Conservation (phyloP, 1,140 invertebrate species). For the Prorops nasuta region DNA sequence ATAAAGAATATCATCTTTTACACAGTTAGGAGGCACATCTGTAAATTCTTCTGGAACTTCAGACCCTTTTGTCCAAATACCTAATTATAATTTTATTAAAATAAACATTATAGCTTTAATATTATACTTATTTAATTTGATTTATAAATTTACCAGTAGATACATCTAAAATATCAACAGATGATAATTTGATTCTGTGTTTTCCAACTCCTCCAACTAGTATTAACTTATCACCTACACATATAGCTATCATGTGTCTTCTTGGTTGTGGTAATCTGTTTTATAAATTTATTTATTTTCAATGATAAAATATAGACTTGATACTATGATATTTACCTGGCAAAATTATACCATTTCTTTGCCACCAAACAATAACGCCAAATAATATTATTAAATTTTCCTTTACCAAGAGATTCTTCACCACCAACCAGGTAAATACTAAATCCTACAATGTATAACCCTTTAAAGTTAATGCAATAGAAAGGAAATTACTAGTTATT, state of each 20-base stretch:
- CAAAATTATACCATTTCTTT: constrained; percentile 30
- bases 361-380: constrained; percentile 35
- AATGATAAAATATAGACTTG: neutral
- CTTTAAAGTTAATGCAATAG: too few relatives aligned
- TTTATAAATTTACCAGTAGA: constrained; percentile 24
- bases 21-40: constrained; percentile 21
- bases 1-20: constrained; percentile 20
- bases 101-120: neutral
- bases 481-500: too few relatives aligned
- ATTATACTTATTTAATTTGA: neutral
- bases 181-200: constrained; percentile 23
- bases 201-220: constrained; percentile 34
- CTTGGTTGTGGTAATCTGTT: constrained; percentile 24
- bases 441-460: too few relatives aligned
- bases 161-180: constrained; percentile 29
- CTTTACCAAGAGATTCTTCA: constrained; percentile 25
- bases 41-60: constrained; percentile 21
- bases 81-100: constrained; percentile 3
- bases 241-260: constrained; percentile 35
- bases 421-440: constrained; percentile 35
- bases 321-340: constrained; percentile 11
- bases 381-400: constrained; percentile 26
- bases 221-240: constrained; percentile 28
- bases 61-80: constrained; percentile 14
- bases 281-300: constrained; percentile 4